These are phyloP conservation scores for Hyles euphorbiae DNA, from an alignment of 1,140 invertebrate species.

Conservation along the genomic window DNA sequence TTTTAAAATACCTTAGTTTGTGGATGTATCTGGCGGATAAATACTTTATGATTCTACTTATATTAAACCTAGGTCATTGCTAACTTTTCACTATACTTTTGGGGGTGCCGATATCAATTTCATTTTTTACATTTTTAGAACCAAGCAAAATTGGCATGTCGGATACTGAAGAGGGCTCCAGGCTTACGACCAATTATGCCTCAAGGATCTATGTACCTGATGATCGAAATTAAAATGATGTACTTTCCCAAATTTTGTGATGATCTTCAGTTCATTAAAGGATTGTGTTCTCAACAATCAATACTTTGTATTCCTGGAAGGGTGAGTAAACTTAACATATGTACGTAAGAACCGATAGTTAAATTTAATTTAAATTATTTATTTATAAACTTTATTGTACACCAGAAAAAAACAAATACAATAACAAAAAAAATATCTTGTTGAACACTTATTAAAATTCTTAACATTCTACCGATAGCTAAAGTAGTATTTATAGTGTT, in stretches of 20 bases:
- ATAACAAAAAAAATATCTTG: no score
- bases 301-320: slow-evolving; percentile 97
- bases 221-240: slow-evolving; percentile 90
- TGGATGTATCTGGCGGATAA: no score
- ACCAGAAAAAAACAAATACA: no score
- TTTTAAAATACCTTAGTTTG: no score
- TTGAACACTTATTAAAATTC: no score
- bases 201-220: slow-evolving; percentile 99
- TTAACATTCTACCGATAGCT: no score
- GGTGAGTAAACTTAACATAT: slow-evolving; percentile 71
- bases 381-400: no score
- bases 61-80: neutral
- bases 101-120: neutral
- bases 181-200: slow-evolving; percentile 96
- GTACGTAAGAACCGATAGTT: neutral
- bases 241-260: slow-evolving; percentile 88
- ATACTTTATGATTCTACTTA: slow-evolving; percentile 33
- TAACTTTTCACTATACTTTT: neutral
- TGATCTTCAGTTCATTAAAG: slow-evolving; percentile 92
- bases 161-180: slow-evolving; percentile 81
- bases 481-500: no score
- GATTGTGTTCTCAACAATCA: slow-evolving; percentile 93
- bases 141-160: slow-evolving; percentile 89
- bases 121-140: slow-evolving; percentile 70
- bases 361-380: no score